These are phyloP conservation scores for Riparia riparia DNA, from an alignment of 2,113 vertebrate species.

Conservation along the genomic window DNA sequence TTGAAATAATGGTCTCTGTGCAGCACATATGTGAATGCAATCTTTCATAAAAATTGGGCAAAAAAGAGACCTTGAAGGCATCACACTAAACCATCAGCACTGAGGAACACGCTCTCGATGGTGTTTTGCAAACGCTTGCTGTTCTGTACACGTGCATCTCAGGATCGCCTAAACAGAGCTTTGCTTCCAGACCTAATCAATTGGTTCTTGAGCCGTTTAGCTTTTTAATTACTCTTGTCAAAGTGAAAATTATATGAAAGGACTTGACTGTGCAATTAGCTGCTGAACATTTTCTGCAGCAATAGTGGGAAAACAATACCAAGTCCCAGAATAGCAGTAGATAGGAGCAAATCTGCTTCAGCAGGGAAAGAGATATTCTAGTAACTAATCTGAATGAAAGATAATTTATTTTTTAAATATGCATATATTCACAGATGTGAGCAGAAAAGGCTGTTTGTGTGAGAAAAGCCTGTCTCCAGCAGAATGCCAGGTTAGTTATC, in stretches of 20 bases:
- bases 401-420: constrained; percentile 49
- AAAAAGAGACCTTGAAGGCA: not conserved
- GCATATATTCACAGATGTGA: constrained; percentile 22
- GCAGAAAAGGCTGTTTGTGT: not conserved
- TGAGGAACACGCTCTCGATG: not conserved
- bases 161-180: not conserved
- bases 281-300: constrained; percentile 44
- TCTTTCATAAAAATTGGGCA: not conserved
- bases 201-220: constrained; percentile 39
- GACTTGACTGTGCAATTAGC: constrained; percentile 68
- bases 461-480: not conserved
- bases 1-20: not conserved
- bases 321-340: constrained; percentile 59
- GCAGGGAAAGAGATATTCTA: constrained; percentile 24
- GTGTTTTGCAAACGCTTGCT: not conserved
- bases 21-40: not conserved
- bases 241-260: constrained; percentile 61
- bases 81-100: not conserved
- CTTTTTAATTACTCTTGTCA: constrained; percentile 72
- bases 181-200: constrained; percentile 64
- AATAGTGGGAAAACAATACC: constrained; percentile 42
- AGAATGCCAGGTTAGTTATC: not conserved
- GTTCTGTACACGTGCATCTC: not conserved
- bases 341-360: constrained; percentile 28
- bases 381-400: constrained; percentile 44